Base-by-base conservation (phyloP, 2,797 vertebrate genomes). In the Cyprinella venusta region DNA sequence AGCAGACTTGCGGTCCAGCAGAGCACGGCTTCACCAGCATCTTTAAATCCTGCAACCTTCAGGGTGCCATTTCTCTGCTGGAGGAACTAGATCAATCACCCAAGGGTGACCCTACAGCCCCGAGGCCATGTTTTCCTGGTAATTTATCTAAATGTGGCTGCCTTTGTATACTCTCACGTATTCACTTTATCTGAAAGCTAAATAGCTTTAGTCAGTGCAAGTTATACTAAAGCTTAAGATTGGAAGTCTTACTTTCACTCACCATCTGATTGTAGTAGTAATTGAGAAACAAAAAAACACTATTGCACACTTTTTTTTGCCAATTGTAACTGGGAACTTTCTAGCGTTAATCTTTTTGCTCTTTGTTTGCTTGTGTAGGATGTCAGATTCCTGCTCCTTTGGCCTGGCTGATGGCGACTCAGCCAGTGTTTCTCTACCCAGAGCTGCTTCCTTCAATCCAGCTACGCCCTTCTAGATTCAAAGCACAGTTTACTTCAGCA, bases 401-500 rank as follows among this genome's bases (percentile, higher is more conserved):
- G 6, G 96, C 97, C 1, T 99, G 97, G 97, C 89, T 97, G 86
- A 93, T 99, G 84, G 95, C 95, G n/a, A 98, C 97, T 0, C 94
- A 93, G 38, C 91, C 92, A 0, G 94, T 96, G 76, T 99, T 99
- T 45, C 94, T 98, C 89, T 97, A 98, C 86, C 96, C 97, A 0
- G 96, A 98, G 87, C 87, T 99, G 7, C 93, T 99, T 85, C 96
- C 97, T 5, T 72, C 93, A 12, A 95, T 92, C 88, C 94, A 94
- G 2, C 85, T 93, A 8, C 96, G 94, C 80, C 93, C 94, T 72
- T 95, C 94, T 38, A 92, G 93, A 79, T 94, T 96, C 90, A 96
- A 95, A 59, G 90, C 92, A 0, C 88, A 91, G 18, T 99, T 98
- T 90, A 96, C 96, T 40, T 94, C 96, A 80, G 97, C 95, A 0